Evolutionary conservation across 2,113 vertebrate species (phyloP).

Genomic region (Oryzias curvinotus): DNA sequence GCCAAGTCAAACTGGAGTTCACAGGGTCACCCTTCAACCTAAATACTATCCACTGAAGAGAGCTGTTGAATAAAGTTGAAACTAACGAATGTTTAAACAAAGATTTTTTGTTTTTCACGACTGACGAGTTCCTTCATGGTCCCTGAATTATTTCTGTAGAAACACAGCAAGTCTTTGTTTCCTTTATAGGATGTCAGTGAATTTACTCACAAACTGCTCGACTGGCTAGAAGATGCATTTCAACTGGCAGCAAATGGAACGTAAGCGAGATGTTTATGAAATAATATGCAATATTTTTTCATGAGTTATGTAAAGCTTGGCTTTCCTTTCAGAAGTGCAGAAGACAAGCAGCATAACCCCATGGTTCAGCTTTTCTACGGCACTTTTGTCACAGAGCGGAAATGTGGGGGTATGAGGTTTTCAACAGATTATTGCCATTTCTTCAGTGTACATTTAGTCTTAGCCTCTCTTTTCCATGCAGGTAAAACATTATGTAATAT

Average conservation of each 20-base stretch:
- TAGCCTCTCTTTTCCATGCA: slow-evolving; percentile 51
- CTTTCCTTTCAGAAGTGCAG: slow-evolving; percentile 70
- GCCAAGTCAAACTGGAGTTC: too few species aligned
- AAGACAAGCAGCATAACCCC: slow-evolving; percentile 89
- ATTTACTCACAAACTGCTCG: slow-evolving; percentile 96
- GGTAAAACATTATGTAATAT: slow-evolving; percentile 89
- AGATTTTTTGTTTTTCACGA: too few species aligned
- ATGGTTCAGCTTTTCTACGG: slow-evolving; percentile 98
- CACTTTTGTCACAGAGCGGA: slow-evolving; percentile 90
- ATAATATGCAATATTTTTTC: background rate
- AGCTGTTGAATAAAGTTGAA: too few species aligned
- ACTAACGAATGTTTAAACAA: too few species aligned
- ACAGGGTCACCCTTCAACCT: too few species aligned
- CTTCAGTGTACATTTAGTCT: background rate
- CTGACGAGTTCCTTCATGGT: too few species aligned
- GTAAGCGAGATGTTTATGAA: slow-evolving; percentile 73
- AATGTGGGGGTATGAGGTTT: slow-evolving; percentile 82
- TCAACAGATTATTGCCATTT: accelerated
- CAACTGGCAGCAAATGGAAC: slow-evolving; percentile 87
- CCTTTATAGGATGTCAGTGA: slow-evolving; percentile 93
- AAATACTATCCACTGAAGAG: too few species aligned
- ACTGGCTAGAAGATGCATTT: slow-evolving; percentile 96
- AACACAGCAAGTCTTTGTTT: slow-evolving; percentile 2
- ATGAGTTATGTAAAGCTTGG: background rate
- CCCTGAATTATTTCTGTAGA: too few species aligned